Base-by-base conservation (phyloP, 2,888 invertebrate species). In the Protophormia terraenovae region DNA sequence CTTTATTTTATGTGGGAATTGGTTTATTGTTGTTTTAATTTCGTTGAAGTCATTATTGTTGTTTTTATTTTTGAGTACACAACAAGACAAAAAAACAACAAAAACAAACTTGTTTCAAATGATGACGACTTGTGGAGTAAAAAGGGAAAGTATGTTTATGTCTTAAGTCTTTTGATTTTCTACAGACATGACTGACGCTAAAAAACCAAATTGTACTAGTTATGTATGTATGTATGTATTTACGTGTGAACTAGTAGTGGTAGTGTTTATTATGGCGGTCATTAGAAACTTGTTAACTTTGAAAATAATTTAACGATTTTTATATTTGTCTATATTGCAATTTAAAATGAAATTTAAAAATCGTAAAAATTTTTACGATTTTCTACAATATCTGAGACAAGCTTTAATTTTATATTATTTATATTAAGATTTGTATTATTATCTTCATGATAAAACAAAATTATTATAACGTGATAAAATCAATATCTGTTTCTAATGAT, bases 401-500 rank as follows among this genome's bases (percentile, higher is more conserved):
- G 14, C 12, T 53, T 38, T 5, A 50, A 38, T 8, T 3, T 38
- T 22, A 8, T 12, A 7, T n/a, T 55, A 27, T 64, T 64, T 12
- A 35, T 27, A 2, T 24, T 38, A n/a, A n/a, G n/a, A 32, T 32
- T 10, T 45, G 22, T n/a, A n/a, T 50, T 62, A 1, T 62, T 53
- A 53, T 66, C 14, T 0, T 60, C 14, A 60, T 58, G n/a, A 24
- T 32, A 47, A 55, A 55, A 53, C 10, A 10, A 58, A 58, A 66
- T n/a, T 27, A 41, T 79, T 79, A 72, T 72, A 41, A 72, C 64
- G 79, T 72, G 71, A 72, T 79, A 72, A 79, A 79, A 79, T 79
- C 79, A 55, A 72, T 64, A 72, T 72, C 79, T 72, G 64, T 66
- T 72, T 79, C 72, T 72, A 55, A 72, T 79, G 62, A 73, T 24